Conservation (phyloP, 2,113 vertebrate species). For the Nesoenas mayeri region DNA sequence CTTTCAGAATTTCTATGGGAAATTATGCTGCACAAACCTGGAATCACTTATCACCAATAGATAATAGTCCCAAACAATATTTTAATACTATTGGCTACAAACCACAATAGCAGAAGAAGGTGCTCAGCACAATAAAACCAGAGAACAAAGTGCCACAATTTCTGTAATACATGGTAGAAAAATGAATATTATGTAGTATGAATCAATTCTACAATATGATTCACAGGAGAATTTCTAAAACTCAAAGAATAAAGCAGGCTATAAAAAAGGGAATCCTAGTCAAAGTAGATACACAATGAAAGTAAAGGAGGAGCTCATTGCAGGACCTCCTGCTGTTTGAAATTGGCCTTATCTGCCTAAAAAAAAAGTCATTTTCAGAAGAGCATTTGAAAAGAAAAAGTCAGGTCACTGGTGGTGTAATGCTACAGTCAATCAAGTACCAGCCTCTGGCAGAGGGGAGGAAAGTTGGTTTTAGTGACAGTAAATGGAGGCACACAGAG, state of each 20-base stretch:
- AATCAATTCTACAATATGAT: background rate
- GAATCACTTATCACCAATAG: background rate
- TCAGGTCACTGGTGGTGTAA: background rate
- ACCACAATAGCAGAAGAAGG: background rate
- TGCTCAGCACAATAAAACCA: background rate
- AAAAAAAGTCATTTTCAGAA: background rate
- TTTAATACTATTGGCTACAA: background rate
- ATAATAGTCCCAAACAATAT: background rate
- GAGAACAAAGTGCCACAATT: background rate
- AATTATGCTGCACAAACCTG: background rate
- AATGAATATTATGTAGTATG: background rate
- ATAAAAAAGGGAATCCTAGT: background rate
- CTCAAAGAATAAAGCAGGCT: background rate
- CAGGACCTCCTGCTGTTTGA: conserved; percentile 15
- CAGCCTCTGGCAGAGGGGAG: background rate
- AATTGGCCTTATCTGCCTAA: conserved; percentile 18
- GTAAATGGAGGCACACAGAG: background rate
- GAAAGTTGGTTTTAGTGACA: background rate
- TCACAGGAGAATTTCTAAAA: background rate
- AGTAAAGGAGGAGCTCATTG: conserved; percentile 6
- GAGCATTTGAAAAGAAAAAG: conserved; percentile 12
- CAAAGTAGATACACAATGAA: background rate
- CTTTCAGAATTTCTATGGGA: background rate
- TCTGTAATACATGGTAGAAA: background rate
- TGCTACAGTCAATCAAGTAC: background rate